Percentiles rank a stretch among this genome's conserved stretches.
Conservation (phyloP, 1,140 invertebrate species). For the Saxidomus purpurata region DNA sequence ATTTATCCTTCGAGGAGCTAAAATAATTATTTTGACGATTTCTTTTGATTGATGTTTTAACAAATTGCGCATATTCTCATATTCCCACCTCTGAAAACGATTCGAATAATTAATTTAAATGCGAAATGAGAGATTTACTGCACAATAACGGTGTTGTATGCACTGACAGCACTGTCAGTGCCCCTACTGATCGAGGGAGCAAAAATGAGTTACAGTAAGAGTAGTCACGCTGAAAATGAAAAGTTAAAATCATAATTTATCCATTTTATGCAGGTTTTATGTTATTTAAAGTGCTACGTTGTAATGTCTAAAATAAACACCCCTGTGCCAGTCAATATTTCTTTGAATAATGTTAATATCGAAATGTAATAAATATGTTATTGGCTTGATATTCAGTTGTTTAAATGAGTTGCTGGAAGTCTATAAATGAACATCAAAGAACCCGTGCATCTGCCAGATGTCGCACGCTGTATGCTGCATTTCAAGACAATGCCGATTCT, state of each 20-base stretch:
- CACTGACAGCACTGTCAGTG: too few relatives aligned
- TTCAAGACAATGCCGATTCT: background rate
- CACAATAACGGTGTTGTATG: too few relatives aligned
- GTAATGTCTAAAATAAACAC: background rate
- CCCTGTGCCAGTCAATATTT: background rate
- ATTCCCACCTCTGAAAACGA: background rate
- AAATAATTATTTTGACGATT: too few relatives aligned
- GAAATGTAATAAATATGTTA: slow-evolving; percentile 24
- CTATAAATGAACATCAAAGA: slow-evolving; percentile 39
- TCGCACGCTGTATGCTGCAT: background rate
- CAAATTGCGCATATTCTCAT: too few relatives aligned
- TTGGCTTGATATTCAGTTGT: background rate
- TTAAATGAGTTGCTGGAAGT: background rate
- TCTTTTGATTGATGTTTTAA: too few relatives aligned
- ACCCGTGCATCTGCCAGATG: background rate
- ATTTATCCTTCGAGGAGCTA: too few relatives aligned
- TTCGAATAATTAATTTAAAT: background rate
- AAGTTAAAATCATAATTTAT: slow-evolving; percentile 11
- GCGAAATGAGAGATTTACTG: background rate
- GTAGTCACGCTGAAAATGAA: background rate
- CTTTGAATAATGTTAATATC: background rate
- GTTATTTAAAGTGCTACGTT: background rate
- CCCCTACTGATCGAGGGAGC: too few relatives aligned
- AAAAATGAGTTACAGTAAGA: background rate
- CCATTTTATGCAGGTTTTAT: background rate